Evolutionary conservation across 2,113 vertebrate species (phyloP), one percentile per base, ranked within the genome.

Genomic region (Nymphicus hollandicus): DNA sequence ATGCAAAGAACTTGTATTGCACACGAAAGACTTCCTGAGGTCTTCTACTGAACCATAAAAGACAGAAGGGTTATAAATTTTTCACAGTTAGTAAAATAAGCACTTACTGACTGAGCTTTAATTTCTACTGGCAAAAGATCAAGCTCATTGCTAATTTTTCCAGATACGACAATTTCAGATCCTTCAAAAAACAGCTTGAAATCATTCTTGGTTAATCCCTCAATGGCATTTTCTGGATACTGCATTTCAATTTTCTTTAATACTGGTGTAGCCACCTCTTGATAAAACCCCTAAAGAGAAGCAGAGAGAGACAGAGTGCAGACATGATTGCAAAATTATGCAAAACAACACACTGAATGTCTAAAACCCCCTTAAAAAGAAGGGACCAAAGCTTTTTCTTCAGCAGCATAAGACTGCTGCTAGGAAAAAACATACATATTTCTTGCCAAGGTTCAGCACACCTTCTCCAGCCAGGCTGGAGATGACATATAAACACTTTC

Each of bases 101-200:
- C 35, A 96, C 98, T 98, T 95, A 99, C 99, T 95, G 97, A 95
- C 39, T 98, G 87, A 93, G 98, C 99, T 10, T 78, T 96, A 72
- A 99, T 98, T 97, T 98, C 98, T 80, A 98, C 97, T 29, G 93
- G 74, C 71, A 99, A 97, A 86, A 98, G 91, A 33, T 98, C 97
- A 39, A 98, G 49, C 5, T 97, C 71, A 12, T 98, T 94, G 88
- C 7, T 95, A 52, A 99, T 95, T 73, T 97, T 98, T 72, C 99
- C 99, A 3, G 99, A 98, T 14, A 99, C 99, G 29, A 99, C 96
- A 24, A 99, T 98, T 98, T 99, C 99, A 4, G 99, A 98, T 91
- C 99, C 98, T 15, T 98, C 98, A 96, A 98, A 99, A 89, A 99
- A 78, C 71, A 99, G 95, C 55, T 81, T 97, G 95, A 99, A 99